phyloP scores from a whole-genome alignment of 2,888 invertebrate species.

The Rhingia rostrata region DNA sequence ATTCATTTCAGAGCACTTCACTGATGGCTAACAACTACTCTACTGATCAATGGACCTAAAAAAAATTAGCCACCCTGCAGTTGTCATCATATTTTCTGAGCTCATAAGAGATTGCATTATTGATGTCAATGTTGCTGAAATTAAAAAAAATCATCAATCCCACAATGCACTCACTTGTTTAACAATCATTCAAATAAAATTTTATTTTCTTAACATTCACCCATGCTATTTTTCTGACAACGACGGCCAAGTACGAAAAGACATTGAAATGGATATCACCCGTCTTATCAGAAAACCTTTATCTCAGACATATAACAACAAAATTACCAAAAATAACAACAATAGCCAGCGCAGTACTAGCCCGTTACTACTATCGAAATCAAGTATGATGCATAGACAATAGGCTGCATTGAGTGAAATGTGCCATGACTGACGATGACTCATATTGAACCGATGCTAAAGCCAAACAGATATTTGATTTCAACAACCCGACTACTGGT shows the following conservation, averaged over 20 bases:
- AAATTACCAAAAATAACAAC: background rate
- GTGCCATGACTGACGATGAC: constrained; percentile 55
- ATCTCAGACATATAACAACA: constrained; percentile 1
- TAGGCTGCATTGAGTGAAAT: constrained; percentile 55
- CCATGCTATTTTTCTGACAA: background rate
- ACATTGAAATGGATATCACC: constrained; percentile 34
- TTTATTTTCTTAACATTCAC: background rate
- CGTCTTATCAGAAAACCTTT: constrained; percentile 41
- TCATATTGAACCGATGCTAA: constrained; percentile 26
- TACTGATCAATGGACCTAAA: constrained; percentile 25
- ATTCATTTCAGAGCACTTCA: constrained; percentile 41
- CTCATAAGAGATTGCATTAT: constrained; percentile 30
- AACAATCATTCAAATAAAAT: background rate
- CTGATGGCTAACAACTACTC: constrained; percentile 15
- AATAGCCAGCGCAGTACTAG: constrained; percentile 21
- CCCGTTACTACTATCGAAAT: constrained; percentile 17
- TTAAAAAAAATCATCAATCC: constrained; percentile 18
- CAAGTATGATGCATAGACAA: constrained; percentile 43
- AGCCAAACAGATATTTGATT: constrained; percentile 22
- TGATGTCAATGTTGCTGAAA: constrained; percentile 60
- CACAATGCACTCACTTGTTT: constrained; percentile 40
- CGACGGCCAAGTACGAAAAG: background rate
- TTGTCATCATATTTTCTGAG: constrained; percentile 17
- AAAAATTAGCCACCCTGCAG: background rate
- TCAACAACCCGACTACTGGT: constrained; percentile 11